Evolutionary conservation across 2,888 invertebrate genomes (phyloP), one percentile per base, ranked within the genome.

Genomic region (Aphrophora alni): DNA sequence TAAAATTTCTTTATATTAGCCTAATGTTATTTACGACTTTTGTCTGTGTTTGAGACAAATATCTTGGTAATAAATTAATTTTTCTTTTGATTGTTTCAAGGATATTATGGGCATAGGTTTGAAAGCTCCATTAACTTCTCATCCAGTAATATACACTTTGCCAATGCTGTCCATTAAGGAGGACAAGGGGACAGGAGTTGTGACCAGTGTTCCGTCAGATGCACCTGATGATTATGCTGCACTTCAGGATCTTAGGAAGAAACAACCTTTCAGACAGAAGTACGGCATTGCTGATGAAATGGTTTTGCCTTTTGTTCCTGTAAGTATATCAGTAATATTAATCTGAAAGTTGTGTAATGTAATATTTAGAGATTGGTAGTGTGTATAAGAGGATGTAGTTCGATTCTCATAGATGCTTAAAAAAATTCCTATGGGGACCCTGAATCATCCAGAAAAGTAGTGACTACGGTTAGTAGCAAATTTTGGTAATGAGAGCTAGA

Each of bases 221-320:
- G 96, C 99, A 0, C 99, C 99, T 0, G 99, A 99, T 88, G 99
- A 99, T 89, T 99, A 95, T 88, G 98, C 98, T 0, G 99, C 99
- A 7, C 90, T 99, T 4, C 90, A 94, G 12, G 99, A 99, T 89
- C 90, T 99, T 82, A 97, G 98, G 88, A 98, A 98, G 88, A 99
- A 99, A 88, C 93, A 81, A 12, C 93, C 97, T 0, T 92, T 99
- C 82, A 91, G 99, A 84, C 95, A 97, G 88, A 99, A 99, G 87
- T 99, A 97, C 88, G 93, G 93, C 12, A 93, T 99, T 79, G 91
- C 89, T 81, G 97, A 98, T 87, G 92, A 94, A 82, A 95, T 95
- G 94, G 94, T 96, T 3, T 85, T 93, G 5, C 92, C 92, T 0
- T 93, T 88, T 85, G 90, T 90, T 81, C 92, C 94, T 12, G 84